A percentile compares a stretch with the other conserved stretches of the same genome.
Conservation (phyloP, 2,888 invertebrate species). For the Brachypalpus laphriformis region DNA sequence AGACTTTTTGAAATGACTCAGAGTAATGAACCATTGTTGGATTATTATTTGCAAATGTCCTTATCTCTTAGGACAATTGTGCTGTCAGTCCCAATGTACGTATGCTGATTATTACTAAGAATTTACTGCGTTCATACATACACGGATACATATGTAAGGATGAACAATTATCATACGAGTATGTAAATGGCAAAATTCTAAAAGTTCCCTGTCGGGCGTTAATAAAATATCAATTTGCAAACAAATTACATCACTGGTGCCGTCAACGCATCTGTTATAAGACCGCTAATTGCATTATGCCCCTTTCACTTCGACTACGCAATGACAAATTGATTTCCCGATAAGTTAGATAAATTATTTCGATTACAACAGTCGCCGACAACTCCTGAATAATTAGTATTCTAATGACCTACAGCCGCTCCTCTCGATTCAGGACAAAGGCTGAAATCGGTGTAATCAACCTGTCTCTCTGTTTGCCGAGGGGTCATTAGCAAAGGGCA, state of each 20-base stretch:
- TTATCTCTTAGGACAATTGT: too few relatives aligned
- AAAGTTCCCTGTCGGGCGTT: too few relatives aligned
- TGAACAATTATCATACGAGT: too few relatives aligned
- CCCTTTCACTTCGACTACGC: not conserved
- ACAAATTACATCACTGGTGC: constrained; percentile 12
- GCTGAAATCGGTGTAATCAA: not conserved
- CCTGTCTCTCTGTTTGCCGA: not conserved
- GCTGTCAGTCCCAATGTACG: too few relatives aligned
- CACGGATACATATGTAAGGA: too few relatives aligned
- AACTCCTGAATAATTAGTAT: constrained; percentile 50
- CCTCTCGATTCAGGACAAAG: not conserved
- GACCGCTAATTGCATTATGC: constrained; percentile 10
- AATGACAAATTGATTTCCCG: constrained; percentile 50
- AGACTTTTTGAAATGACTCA: too few relatives aligned
- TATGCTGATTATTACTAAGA: too few relatives aligned
- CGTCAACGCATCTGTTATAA: not conserved
- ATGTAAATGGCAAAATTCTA: too few relatives aligned
- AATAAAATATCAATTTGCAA: not conserved
- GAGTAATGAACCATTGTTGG: too few relatives aligned
- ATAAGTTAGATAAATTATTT: constrained; percentile 52
- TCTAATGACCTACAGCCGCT: constrained; percentile 19
- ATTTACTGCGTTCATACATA: too few relatives aligned
- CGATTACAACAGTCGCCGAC: constrained; percentile 45
- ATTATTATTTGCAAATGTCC: too few relatives aligned
- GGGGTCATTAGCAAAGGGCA: constrained; percentile 22